Evolutionary conservation across 2,888 invertebrate genomes (phyloP).

Genomic region (Chrysopilus asiliformis): DNA sequence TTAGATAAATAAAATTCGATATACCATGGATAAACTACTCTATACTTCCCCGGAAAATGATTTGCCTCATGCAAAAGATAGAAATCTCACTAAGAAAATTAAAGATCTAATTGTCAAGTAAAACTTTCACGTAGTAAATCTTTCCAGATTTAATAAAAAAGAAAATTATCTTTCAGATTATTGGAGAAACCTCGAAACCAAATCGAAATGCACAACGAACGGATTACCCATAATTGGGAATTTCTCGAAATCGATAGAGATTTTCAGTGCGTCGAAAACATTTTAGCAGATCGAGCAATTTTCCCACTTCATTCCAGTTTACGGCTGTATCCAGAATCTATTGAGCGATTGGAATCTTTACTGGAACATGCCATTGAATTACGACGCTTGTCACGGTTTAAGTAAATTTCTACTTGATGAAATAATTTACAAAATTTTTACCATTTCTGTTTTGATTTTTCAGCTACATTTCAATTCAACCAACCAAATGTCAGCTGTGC

Average conservation of each 20-base stretch:
- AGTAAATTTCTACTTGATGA: no score
- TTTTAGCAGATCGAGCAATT: slow-evolving; percentile 30
- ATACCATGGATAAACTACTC: slow-evolving; percentile 55
- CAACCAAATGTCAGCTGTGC: slow-evolving; percentile 24
- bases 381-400: no score
- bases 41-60: slow-evolving; percentile 34
- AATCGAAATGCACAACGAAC: slow-evolving; percentile 30
- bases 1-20: slow-evolving; percentile 63
- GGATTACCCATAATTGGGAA: slow-evolving; percentile 23
- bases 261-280: slow-evolving; percentile 24
- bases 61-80: slow-evolving; percentile 24
- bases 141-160: no score
- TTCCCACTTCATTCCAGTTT: slow-evolving; percentile 42
- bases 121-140: slow-evolving; percentile 17
- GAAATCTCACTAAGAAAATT: slow-evolving; percentile 37
- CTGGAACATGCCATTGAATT: slow-evolving; percentile 35
- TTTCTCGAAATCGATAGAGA: slow-evolving; percentile 33
- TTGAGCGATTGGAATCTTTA: slow-evolving; percentile 26
- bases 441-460: no score
- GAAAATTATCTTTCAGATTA: no score
- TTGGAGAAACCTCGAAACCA: slow-evolving; percentile 35
- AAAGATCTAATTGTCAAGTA: slow-evolving; percentile 37
- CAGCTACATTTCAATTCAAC: slow-evolving; percentile 21
- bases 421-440: no score
- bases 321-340: slow-evolving; percentile 32